phyloP scores from a whole-genome alignment of 2,113 vertebrate genomes.

The Malaclemys terrapin region DNA sequence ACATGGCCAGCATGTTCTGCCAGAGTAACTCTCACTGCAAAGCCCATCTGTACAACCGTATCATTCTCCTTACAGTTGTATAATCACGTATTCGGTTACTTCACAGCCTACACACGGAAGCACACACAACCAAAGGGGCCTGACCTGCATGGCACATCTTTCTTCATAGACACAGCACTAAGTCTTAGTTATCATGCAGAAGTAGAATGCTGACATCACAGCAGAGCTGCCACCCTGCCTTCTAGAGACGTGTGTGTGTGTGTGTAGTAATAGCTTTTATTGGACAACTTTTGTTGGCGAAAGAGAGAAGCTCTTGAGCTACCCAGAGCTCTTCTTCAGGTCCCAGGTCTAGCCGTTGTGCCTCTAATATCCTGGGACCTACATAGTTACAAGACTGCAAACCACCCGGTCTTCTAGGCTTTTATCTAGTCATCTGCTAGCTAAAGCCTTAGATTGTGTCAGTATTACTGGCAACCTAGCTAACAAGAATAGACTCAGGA shows the following conservation, averaged over 20 bases:
- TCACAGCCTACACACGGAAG: background rate
- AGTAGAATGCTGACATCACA: background rate
- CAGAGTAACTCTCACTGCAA: background rate
- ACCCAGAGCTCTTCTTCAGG: background rate
- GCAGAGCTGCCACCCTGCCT: background rate
- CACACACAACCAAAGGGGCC: background rate
- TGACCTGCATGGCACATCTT: accelerated
- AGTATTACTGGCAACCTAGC: background rate
- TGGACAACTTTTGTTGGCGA: background rate
- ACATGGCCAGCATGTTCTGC: background rate
- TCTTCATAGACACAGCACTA: background rate
- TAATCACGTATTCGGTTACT: background rate
- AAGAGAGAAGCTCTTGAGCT: background rate
- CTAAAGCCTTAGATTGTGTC: background rate
- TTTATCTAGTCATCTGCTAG: background rate
- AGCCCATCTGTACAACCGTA: background rate
- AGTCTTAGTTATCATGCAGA: background rate
- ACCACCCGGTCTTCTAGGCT: background rate
- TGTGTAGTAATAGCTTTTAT: background rate
- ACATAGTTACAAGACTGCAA: background rate
- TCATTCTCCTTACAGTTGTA: background rate
- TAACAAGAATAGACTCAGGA: background rate
- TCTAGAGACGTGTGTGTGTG: background rate
- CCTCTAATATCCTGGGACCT: background rate
- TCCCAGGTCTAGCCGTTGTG: background rate